Evolutionary conservation across 2,888 invertebrate species (phyloP), one percentile per base, ranked within the genome.

Genomic region (Chironomus tentans): DNA sequence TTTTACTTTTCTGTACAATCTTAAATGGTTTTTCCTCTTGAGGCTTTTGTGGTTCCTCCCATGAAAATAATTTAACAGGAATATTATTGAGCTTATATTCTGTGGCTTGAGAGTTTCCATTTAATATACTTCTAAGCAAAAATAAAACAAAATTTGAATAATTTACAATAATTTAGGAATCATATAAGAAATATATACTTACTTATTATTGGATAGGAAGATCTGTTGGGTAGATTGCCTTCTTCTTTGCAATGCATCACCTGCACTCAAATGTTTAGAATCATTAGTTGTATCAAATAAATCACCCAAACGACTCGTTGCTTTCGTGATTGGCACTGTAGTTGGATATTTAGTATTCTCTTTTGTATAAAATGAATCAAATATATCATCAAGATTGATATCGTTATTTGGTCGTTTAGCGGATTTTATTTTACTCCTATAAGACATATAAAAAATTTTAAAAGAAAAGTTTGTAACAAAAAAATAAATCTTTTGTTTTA

Each of bases 371-470:
- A 84, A 79, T 12, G 82, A 82, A 0, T 84, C 84, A 77, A 84
- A 84, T 47, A 84, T 80, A 79, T 84, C 84, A 77, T 84, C 84
- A 7, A 84, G 79, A 77, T 84, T 68, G 18, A 68, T 56, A 22
- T 76, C 76, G 22, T 50, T 75, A 7, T 77, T 46, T 78, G 82
- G 83, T 6, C 79, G 78, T 77, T 83, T 83, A 7, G 84, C 82
- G 7, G 81, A 82, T 80, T 83, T 83, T 28, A 84, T 79, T 79
- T 84, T 84, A 6, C 81, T 82, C n/a, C 84, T 84, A 38, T 46
- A n/a, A n/a, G n/a, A n/a, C n/a, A n/a, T n/a, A n/a, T n/a, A n/a
- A n/a, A n/a, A n/a, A n/a, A n/a, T n/a, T n/a, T n/a, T n/a, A n/a
- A n/a, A n/a, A n/a, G n/a, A n/a, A n/a, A n/a, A n/a, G n/a, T n/a